Conservation (phyloP, 2,888 invertebrate genomes). For the Chrysotoxum bicinctum region DNA sequence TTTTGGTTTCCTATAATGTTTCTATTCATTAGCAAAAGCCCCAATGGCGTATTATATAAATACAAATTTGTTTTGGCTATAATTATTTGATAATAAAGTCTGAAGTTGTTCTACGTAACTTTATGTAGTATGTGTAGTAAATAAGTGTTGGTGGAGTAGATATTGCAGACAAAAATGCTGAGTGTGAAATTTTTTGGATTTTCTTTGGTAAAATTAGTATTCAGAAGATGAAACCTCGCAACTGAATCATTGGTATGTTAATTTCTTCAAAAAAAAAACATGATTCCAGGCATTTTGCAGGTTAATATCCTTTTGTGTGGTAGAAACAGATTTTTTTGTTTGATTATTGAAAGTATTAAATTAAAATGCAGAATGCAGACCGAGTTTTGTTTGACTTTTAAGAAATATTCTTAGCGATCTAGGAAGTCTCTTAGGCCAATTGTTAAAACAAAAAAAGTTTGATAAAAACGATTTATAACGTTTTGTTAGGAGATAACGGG, state of each 20-base stretch:
- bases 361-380: not conserved
- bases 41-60: not conserved
- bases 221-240: not conserved
- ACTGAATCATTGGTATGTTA: not conserved
- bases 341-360: not conserved
- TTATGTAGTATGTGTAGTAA: not conserved
- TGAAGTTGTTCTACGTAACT: not conserved
- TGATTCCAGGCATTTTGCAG: not conserved
- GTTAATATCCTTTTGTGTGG: not conserved
- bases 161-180: not conserved
- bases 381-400: not conserved
- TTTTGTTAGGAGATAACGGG: no score
- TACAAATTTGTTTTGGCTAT: not conserved
- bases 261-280: not conserved
- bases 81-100: not conserved
- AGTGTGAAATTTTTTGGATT: not conserved
- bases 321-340: not conserved
- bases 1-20: not conserved
- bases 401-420: not conserved
- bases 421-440: not conserved
- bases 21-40: not conserved
- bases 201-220: not conserved
- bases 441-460: not conserved
- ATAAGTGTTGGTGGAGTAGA: not conserved
- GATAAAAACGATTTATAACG: not conserved